Conservation (phyloP, 2,113 vertebrate species). For the Boulengerochromis microlepis region DNA sequence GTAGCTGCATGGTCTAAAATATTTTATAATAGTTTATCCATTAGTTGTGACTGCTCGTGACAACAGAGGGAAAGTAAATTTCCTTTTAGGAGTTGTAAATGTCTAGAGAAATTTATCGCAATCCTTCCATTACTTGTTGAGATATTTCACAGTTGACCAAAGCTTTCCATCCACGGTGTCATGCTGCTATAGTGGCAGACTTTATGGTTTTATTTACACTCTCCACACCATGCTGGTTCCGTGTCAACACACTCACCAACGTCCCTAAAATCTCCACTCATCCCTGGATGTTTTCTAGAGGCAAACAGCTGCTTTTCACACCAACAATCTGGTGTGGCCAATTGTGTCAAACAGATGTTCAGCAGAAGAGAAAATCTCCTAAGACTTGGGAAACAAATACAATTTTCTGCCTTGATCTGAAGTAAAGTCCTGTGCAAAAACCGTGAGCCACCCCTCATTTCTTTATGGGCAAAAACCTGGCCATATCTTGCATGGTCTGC, state of each 20-base stretch:
- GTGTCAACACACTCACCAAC: background rate
- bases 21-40: background rate
- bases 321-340: background rate
- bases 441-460: background rate
- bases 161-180: background rate
- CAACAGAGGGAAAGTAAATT: background rate
- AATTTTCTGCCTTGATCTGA: background rate
- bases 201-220: background rate
- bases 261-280: background rate
- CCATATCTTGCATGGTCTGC: background rate
- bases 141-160: background rate
- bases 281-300: slow-evolving; percentile 30
- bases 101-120: background rate
- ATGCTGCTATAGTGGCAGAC: background rate
- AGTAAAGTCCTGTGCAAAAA: background rate
- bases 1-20: background rate
- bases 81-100: background rate
- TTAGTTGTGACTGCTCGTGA: background rate
- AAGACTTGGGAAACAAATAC: background rate
- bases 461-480: background rate
- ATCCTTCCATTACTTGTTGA: background rate
- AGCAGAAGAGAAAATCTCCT: background rate
- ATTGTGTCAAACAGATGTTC: slow-evolving; percentile 48
- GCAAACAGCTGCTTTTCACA: slow-evolving; percentile 55
- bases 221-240: background rate